Percentiles rank a stretch among this genome's conserved stretches.
Evolutionary conservation across 2,888 invertebrate genomes (phyloP).

Genomic region (Lacanobia wlatinum): DNA sequence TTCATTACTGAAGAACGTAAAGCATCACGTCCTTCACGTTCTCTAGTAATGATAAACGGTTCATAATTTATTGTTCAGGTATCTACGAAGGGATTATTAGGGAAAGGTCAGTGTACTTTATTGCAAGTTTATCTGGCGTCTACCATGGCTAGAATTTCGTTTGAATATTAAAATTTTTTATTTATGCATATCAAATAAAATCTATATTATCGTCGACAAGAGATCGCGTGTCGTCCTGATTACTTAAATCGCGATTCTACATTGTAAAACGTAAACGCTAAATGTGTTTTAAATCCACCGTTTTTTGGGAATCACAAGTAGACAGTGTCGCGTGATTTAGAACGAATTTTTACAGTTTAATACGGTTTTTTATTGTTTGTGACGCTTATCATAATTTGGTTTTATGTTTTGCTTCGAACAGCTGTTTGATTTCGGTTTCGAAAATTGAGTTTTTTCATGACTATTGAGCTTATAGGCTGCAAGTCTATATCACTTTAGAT

Average conservation of each 20-base stretch:
- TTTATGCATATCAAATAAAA: constrained; percentile 4
- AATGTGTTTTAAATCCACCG: constrained; percentile 61
- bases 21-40: too few relatives aligned
- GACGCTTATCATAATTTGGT: constrained; percentile 54
- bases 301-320: constrained; percentile 48
- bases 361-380: constrained; percentile 55
- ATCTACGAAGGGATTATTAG: too few relatives aligned
- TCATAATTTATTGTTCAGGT: too few relatives aligned
- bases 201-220: constrained; percentile 1
- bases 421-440: constrained; percentile 21
- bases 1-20: too few relatives aligned
- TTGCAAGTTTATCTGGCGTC: too few relatives aligned
- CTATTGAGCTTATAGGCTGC: not conserved
- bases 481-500: too few relatives aligned
- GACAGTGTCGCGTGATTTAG: constrained; percentile 58
- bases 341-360: constrained; percentile 55
- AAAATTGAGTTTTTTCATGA: constrained; percentile 1
- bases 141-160: not conserved
- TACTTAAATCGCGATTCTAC: constrained; percentile 45
- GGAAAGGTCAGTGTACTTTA: too few relatives aligned
- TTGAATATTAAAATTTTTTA: not conserved
- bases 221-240: constrained; percentile 59
- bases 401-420: constrained; percentile 50
- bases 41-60: too few relatives aligned
- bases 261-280: constrained; percentile 50